phyloP scores from a whole-genome alignment of 1,140 invertebrate species.

The Aplysia californica region DNA sequence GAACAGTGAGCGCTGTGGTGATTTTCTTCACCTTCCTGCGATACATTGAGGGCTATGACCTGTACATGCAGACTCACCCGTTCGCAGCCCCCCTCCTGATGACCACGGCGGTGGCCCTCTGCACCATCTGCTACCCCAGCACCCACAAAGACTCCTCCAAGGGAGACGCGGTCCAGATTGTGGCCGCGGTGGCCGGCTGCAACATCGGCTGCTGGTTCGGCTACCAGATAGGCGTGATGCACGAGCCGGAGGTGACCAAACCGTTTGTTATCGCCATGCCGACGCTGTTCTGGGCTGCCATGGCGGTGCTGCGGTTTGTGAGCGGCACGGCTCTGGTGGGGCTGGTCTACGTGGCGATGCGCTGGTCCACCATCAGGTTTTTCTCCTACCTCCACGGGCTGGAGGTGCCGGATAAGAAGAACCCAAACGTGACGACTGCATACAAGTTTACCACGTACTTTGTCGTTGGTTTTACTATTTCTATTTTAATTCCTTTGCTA shows the following conservation, averaged over 20 bases:
- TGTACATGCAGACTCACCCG: conserved; percentile 77
- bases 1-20: conserved; percentile 74
- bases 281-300: conserved; percentile 79
- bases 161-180: conserved; percentile 87
- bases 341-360: conserved; percentile 77
- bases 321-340: conserved; percentile 81
- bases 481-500: conserved; percentile 81
- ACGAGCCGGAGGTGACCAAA: conserved; percentile 70
- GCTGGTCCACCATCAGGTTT: conserved; percentile 76
- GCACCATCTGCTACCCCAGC: conserved; percentile 76
- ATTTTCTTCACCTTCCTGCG: conserved; percentile 81
- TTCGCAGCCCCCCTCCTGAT: conserved; percentile 77
- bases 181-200: conserved; percentile 80
- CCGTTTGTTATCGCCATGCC: conserved; percentile 73
- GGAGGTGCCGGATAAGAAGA: conserved; percentile 63
- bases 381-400: conserved; percentile 76
- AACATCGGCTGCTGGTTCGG: conserved; percentile 86
- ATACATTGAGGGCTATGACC: conserved; percentile 79
- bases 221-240: conserved; percentile 79
- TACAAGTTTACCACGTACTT: conserved; percentile 79
- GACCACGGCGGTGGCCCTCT: conserved; percentile 77
- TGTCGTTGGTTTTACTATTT: conserved; percentile 73
- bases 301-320: conserved; percentile 79
- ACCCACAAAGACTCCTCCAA: conserved; percentile 68
- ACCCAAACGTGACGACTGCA: conserved; percentile 76